phyloP scores from a whole-genome alignment of 2,888 invertebrate genomes.

The Temnothorax rugatulus region DNA sequence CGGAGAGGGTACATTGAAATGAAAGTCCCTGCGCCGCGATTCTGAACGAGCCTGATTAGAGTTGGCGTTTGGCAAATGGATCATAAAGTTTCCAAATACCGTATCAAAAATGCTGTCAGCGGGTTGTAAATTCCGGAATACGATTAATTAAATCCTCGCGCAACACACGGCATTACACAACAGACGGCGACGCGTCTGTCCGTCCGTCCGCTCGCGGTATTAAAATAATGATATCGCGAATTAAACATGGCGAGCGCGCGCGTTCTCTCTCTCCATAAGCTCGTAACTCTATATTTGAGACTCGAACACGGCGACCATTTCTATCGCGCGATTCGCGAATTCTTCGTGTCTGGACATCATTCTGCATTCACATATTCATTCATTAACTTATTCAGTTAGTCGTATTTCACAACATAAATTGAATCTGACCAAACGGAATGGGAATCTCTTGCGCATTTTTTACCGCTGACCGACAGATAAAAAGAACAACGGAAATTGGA shows the following conservation, averaged over 20 bases:
- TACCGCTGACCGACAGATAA: neutral
- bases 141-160: conserved; percentile 58
- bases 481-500: neutral
- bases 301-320: neutral
- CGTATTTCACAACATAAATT: conserved; percentile 19
- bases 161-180: conserved; percentile 34
- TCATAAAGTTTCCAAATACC: conserved; percentile 56
- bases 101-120: conserved; percentile 53
- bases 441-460: neutral
- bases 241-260: conserved; percentile 39
- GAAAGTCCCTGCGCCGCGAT: conserved; percentile 30
- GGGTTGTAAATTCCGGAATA: conserved; percentile 56
- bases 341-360: conserved; percentile 21
- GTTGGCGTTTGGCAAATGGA: conserved; percentile 59
- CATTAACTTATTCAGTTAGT: conserved; percentile 24
- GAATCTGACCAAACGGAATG: neutral
- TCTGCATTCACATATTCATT: conserved; percentile 15
- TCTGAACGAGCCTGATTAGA: conserved; percentile 53
- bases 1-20: conserved; percentile 59
- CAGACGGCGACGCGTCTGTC: conserved; percentile 20
- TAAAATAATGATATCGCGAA: conserved; percentile 54
- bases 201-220: conserved; percentile 34
- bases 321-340: conserved; percentile 19
- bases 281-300: conserved; percentile 26
- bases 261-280: conserved; percentile 19